These are phyloP conservation scores for Apoderus coryli DNA, from an alignment of 2,888 invertebrate genomes.

Conservation along the genomic window DNA sequence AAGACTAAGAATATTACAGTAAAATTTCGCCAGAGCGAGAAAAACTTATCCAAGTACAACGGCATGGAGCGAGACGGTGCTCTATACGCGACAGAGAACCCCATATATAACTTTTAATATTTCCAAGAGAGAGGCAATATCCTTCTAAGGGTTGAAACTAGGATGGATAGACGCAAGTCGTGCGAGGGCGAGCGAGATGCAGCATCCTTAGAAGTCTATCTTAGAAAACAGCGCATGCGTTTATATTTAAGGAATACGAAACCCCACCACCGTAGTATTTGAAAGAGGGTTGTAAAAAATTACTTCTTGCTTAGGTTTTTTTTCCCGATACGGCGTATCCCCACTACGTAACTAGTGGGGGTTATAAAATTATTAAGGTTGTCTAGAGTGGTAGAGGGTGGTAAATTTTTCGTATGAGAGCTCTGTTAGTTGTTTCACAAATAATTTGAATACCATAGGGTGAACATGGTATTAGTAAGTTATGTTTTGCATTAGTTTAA, in stretches of 20 bases:
- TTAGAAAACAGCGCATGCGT: conserved; percentile 30
- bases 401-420: no score
- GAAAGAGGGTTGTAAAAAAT: no score
- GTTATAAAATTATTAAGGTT: no score
- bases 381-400: no score
- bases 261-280: no score
- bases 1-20: conserved; percentile 33
- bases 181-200: conserved; percentile 25
- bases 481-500: no score
- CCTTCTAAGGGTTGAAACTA: conserved; percentile 28
- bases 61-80: conserved; percentile 24
- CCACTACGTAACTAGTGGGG: no score
- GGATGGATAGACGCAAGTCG: conserved; percentile 27
- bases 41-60: conserved; percentile 27
- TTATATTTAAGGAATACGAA: conserved; percentile 28
- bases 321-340: no score
- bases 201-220: conserved; percentile 33
- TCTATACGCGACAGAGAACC: conserved; percentile 29
- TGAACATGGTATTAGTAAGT: no score
- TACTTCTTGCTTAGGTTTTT: no score
- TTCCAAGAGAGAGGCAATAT: conserved; percentile 23
- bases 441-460: no score
- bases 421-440: no score
- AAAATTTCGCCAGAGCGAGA: conserved; percentile 23
- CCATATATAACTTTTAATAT: conserved; percentile 27